Conservation (phyloP, 2,888 invertebrate genomes). For the Eurytoma adleriae region DNA sequence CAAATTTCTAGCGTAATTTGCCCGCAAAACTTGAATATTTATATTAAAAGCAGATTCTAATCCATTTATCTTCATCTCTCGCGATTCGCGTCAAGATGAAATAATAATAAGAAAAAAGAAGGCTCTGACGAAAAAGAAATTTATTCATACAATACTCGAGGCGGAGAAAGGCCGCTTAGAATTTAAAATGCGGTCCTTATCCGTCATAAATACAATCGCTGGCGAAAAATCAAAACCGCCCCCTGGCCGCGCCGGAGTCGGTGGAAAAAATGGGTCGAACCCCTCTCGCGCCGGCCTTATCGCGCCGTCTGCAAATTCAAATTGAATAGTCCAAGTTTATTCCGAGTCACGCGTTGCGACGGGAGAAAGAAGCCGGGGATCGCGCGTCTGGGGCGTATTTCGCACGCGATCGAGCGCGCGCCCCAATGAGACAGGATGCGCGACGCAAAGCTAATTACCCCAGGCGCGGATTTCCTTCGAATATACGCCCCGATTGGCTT, state of each 20-base stretch:
- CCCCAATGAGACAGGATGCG: not conserved
- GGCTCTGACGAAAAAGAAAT: not conserved
- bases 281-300: not conserved
- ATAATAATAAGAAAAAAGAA: not conserved
- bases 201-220: not conserved
- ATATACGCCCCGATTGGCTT: not conserved
- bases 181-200: slow-evolving; percentile 2
- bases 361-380: not conserved
- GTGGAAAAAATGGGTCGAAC: slow-evolving; percentile 1
- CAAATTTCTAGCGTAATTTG: no score
- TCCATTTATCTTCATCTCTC: no score
- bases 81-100: not conserved
- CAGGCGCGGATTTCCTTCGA: not conserved
- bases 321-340: slow-evolving; percentile 52
- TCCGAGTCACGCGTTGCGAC: slow-evolving; percentile 10
- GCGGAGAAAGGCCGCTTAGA: not conserved
- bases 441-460: slow-evolving; percentile 33
- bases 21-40: no score
- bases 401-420: not conserved
- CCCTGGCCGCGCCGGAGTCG: no score
- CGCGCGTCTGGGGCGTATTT: slow-evolving; percentile 4
- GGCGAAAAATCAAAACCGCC: not conserved
- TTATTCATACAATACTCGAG: no score
- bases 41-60: no score
- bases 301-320: slow-evolving; percentile 34